Conservation (phyloP, 2,797 vertebrate species). For the Fundulus diaphanus region DNA sequence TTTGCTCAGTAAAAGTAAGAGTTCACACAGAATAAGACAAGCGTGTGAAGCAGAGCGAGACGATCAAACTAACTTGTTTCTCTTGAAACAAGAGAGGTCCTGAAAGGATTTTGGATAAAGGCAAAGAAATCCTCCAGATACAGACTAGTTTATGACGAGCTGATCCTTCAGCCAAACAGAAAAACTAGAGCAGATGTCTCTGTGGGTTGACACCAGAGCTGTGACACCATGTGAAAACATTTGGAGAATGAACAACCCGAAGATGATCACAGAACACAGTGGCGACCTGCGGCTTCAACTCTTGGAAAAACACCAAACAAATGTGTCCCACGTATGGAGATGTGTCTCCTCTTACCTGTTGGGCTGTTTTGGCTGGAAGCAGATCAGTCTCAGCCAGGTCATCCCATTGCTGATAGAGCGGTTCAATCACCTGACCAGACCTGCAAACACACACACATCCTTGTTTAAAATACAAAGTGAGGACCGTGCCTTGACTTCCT, state of each 20-base stretch:
- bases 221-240: not conserved
- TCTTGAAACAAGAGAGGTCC: not conserved
- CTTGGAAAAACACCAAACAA: too few species aligned
- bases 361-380: slow-evolving; percentile 67
- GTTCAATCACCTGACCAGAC: slow-evolving; percentile 87
- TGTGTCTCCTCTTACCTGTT: slow-evolving; percentile 74
- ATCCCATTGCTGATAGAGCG: slow-evolving; percentile 93
- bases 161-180: not conserved
- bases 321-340: not conserved
- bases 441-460: slow-evolving; percentile 70
- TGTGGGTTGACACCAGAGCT: not conserved
- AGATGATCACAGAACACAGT: not conserved
- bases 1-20: not conserved
- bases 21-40: not conserved
- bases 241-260: not conserved
- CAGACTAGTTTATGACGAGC: not conserved
- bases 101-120: not conserved
- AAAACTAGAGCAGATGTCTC: not conserved
- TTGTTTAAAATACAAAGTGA: too few species aligned
- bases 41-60: not conserved
- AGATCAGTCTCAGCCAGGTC: slow-evolving; percentile 83
- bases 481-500: too few species aligned
- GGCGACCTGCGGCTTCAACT: not conserved
- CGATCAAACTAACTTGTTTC: not conserved
- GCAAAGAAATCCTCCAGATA: not conserved